Evolutionary conservation across 2,113 vertebrate genomes (phyloP).

Genomic region (Heptranchias perlo): DNA sequence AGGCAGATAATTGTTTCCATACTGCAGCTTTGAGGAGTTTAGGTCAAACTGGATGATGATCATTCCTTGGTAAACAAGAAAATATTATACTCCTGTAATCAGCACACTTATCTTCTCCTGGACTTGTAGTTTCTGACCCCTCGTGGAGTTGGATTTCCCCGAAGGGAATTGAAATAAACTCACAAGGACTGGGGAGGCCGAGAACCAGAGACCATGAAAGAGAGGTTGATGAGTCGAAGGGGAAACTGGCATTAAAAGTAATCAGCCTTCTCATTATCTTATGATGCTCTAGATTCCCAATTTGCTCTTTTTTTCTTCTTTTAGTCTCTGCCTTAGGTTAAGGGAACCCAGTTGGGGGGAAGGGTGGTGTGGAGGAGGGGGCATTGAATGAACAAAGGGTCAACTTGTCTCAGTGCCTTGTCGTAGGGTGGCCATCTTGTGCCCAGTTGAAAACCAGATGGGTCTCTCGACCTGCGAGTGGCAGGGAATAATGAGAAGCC

Average conservation of each 20-base stretch:
- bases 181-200: background rate
- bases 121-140: constrained; percentile 15
- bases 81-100: constrained; percentile 34
- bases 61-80: constrained; percentile 25
- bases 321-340: background rate
- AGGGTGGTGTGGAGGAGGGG: background rate
- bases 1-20: constrained; percentile 32
- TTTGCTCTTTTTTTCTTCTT: background rate
- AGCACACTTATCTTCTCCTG: constrained; percentile 24
- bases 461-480: background rate
- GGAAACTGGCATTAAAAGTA: constrained; percentile 27
- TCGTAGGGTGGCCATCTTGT: background rate
- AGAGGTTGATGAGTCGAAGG: constrained; percentile 4
- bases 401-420: background rate
- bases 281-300: background rate
- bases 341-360: background rate
- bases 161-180: constrained; percentile 3
- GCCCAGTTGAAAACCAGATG: background rate
- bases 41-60: constrained; percentile 19
- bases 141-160: background rate
- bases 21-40: background rate
- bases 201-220: background rate
- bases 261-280: constrained; percentile 32
- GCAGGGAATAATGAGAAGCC: background rate
- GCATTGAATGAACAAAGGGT: background rate